A percentile compares a stretch with the other conserved stretches of the same genome.
Evolutionary conservation across 2,888 invertebrate genomes (phyloP).

Genomic region (Drosophila barbarae): DNA sequence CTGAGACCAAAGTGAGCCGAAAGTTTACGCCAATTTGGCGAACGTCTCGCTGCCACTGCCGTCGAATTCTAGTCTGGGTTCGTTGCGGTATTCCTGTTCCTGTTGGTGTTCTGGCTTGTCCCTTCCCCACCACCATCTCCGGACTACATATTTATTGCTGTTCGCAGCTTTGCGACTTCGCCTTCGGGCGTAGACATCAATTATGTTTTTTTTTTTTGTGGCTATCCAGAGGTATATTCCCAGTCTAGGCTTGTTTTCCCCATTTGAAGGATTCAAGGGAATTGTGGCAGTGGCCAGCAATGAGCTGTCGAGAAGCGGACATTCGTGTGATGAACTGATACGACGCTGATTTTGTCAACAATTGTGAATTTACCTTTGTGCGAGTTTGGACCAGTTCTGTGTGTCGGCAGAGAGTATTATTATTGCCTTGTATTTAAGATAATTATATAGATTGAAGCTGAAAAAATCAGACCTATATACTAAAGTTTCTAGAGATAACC

Average conservation of each 20-base stretch:
- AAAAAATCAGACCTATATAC: not conserved
- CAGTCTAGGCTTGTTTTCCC: constrained; percentile 1
- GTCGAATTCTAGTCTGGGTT: constrained; percentile 68
- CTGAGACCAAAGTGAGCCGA: constrained; percentile 39
- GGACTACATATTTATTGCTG: constrained; percentile 59
- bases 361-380: not conserved
- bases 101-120: constrained; percentile 29
- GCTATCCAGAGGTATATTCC: constrained; percentile 53
- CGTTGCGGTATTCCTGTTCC: constrained; percentile 42
- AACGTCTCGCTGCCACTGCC: constrained; percentile 46
- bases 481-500: not conserved
- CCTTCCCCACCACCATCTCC: constrained; percentile 1
- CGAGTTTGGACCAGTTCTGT: not conserved
- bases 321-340: constrained; percentile 11
- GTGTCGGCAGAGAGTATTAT: too few relatives aligned
- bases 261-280: not conserved
- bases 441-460: not conserved
- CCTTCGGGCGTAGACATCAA: constrained; percentile 58
- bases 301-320: not conserved
- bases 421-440: not conserved
- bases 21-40: constrained; percentile 67
- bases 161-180: constrained; percentile 58
- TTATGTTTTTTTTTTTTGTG: constrained; percentile 65
- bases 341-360: too few relatives aligned
- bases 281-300: too few relatives aligned